Conservation (phyloP, 2,888 invertebrate genomes). For the Rotaria magnacalcarata region DNA sequence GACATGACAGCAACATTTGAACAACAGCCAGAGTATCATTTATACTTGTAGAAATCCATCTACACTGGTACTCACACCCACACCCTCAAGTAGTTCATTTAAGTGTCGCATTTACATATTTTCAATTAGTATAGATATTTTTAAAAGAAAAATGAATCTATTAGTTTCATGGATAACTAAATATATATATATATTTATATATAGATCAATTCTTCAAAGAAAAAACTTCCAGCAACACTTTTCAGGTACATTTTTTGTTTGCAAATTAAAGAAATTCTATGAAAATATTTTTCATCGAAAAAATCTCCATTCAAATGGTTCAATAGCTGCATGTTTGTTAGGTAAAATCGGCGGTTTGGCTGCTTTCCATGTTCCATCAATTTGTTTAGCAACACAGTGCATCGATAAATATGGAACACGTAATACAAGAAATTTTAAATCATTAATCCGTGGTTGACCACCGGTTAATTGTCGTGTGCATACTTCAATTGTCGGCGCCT, state of each 20-base stretch:
- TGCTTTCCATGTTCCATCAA: slow-evolving; percentile 8
- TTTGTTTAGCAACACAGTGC: not conserved
- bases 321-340: slow-evolving; percentile 23
- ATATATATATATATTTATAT: not conserved
- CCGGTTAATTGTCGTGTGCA: slow-evolving; percentile 73
- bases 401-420: slow-evolving; percentile 80
- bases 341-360: slow-evolving; percentile 6
- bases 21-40: too few species aligned
- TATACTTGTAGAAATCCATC: too few species aligned
- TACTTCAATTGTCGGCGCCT: slow-evolving; percentile 75
- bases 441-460: slow-evolving; percentile 66
- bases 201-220: not conserved
- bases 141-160: not conserved
- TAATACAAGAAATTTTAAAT: slow-evolving; percentile 70
- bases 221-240: not conserved
- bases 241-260: too few species aligned
- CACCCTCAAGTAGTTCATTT: too few species aligned
- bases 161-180: not conserved
- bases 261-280: too few species aligned
- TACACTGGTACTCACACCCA: too few species aligned
- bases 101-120: too few species aligned
- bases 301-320: slow-evolving; percentile 34
- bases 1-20: too few species aligned
- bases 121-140: too few species aligned
- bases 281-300: not conserved